These are phyloP conservation scores for Podabrus alpinus DNA, from an alignment of 2,888 invertebrate species.

Conservation along the genomic window DNA sequence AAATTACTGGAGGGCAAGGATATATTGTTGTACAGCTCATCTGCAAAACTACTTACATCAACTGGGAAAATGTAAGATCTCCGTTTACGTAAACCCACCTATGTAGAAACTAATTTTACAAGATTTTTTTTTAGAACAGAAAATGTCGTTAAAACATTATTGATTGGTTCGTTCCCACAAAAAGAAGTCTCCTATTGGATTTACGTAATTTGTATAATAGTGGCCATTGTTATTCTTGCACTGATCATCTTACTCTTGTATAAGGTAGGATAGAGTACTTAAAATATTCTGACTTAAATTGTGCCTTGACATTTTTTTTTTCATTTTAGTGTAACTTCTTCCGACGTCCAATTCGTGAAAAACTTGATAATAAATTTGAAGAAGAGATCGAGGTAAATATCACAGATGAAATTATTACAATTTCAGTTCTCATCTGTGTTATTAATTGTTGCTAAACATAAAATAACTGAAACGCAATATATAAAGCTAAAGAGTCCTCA, in stretches of 20 bases:
- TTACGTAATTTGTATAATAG: conserved; percentile 47
- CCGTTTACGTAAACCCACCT: background rate
- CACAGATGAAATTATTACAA: too few species aligned
- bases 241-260: conserved; percentile 50
- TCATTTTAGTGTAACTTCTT: conserved; percentile 37
- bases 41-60: background rate
- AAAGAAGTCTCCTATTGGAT: conserved; percentile 52
- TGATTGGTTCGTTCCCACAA: conserved; percentile 21
- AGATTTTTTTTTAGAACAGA: conserved; percentile 11
- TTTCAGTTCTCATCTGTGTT: too few species aligned
- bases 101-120: background rate
- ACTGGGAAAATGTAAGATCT: conserved; percentile 5
- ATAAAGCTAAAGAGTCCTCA: too few species aligned
- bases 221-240: conserved; percentile 50
- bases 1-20: conserved; percentile 52
- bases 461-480: too few species aligned
- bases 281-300: conserved; percentile 3
- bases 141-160: conserved; percentile 13
- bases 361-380: conserved; percentile 20
- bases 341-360: conserved; percentile 32
- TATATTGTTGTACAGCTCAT: conserved; percentile 38
- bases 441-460: too few species aligned
- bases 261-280: too few species aligned
- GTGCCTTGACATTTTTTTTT: background rate
- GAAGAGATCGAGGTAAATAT: conserved; percentile 19